Base-by-base conservation (phyloP, 1,140 invertebrate species). In the Scaptomyza graminum region DNA sequence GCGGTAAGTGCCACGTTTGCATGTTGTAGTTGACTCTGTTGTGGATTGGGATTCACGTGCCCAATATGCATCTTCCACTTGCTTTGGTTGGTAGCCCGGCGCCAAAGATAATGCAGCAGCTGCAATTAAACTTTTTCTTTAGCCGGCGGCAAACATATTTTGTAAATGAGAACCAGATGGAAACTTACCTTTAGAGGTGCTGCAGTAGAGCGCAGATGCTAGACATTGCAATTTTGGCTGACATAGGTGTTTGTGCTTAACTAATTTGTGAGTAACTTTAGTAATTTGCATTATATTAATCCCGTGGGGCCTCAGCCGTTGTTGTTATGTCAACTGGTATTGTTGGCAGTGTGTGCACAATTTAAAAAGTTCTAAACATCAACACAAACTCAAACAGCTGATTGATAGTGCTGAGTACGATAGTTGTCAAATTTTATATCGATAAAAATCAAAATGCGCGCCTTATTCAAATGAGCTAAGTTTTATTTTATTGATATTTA, bases 1-100 rank as follows among this genome's bases (percentile, higher is more conserved):
- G 64, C 95, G 95, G 92, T 97, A 99, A 5, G 51, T 59, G 18
- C 79, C 79, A 22, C 85, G 84, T 7, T 49, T 84, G 59, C 82
- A 78, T 9, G n/a, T 15, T 0, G 4, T 5, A 5, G 46, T 25
- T 39, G 41, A 74, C 55, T 61, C n/a, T 87, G 90, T 7, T 8
- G 34, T 79, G 28, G 52, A 22, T 8, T 55, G 8, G 11, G 65
- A 52, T 22, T 88, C 73, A 16, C 84, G 84, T 0, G 31, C 54
- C 83, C 83, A 88, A 50, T 89, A 89, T 2, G 85, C 69, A 0
- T 79, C 44, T 47, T 89, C 84, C 15, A 89, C 84, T 2, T 34
- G 55, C 11, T 60, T 66, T 7, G 94, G 92, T 25, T 94, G 92
- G 74, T 94, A 95, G 0, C 92, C 93, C 39, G 90, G 62, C 5